Conservation (phyloP, 1,140 invertebrate species). For the Monochamus saltuarius region DNA sequence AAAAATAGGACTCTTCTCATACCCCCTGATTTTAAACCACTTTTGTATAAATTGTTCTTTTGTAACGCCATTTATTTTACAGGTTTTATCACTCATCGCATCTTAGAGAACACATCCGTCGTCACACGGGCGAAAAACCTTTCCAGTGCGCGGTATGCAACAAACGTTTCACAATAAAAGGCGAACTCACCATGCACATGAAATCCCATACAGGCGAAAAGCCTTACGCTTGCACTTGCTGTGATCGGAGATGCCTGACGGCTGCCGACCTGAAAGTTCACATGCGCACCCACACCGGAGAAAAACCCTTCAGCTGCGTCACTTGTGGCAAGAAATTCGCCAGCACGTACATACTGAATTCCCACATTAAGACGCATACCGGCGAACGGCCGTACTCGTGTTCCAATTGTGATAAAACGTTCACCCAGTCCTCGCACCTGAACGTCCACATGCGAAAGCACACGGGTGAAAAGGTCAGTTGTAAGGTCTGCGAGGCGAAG, state of each 20-base stretch:
- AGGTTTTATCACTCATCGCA: constrained; percentile 48
- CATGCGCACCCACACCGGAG: constrained; percentile 61
- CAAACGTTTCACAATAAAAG: constrained; percentile 69
- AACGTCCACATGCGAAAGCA: constrained; percentile 61
- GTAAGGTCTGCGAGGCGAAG: constrained; percentile 56
- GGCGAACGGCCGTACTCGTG: constrained; percentile 64
- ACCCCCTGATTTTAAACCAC: no score
- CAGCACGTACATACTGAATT: constrained; percentile 55
- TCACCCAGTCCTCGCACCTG: constrained; percentile 66
- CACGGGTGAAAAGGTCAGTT: constrained; percentile 54
- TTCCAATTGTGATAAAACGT: constrained; percentile 67
- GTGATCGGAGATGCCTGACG: constrained; percentile 49
- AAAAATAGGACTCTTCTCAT: no score
- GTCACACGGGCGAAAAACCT: constrained; percentile 62
- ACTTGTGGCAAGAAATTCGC: constrained; percentile 57
- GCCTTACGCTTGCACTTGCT: constrained; percentile 60
- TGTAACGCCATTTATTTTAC: constrained; percentile 1
- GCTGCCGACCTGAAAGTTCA: constrained; percentile 52
- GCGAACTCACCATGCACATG: constrained; percentile 60
- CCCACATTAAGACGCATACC: constrained; percentile 56
- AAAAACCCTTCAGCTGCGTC: constrained; percentile 58
- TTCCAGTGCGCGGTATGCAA: constrained; percentile 58
- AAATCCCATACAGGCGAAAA: constrained; percentile 62
- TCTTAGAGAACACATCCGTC: constrained; percentile 55
- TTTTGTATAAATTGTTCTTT: no score